Evolutionary conservation across 2,888 invertebrate species (phyloP), one percentile per base, ranked within the genome.

Genomic region (Chaetoderma sp.): DNA sequence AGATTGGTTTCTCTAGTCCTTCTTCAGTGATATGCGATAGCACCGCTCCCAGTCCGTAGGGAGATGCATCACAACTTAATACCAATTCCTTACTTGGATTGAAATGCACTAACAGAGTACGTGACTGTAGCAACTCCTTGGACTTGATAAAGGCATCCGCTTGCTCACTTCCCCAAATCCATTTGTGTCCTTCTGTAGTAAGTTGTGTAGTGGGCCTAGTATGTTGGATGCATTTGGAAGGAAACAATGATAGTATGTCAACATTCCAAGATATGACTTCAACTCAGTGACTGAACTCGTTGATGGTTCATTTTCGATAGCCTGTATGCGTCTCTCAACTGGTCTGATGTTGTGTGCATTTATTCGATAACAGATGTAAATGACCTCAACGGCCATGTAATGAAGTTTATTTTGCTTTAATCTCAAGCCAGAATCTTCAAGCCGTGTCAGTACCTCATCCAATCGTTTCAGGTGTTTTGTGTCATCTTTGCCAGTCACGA

Each of bases 1-100:
- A 74, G 33, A 87, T 85, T 5, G 87, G 85, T 65, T 79, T 63
- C 39, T 74, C 72, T 8, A 52, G 44, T 8, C 70, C 65, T 59
- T 67, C 67, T 27, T 64, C 60, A 18, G 65, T 42, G 6, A 39
- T 57, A 49, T 75, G 72, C 32, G 70, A 68, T 27, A 75, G 18
- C 8, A 86, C 83, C 2, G 84, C 79, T 16, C 81, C 83, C 36
- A 82, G 58, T 21, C 84, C 83, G 28, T 63, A 68, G 4, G 78
- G 77, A 25, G 80, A 82, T 0, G 86, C 86, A 75, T 88, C 87
- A 44, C 82, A 80, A 1, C 84, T 78, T 3, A 88, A 59, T 18
- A 73, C 65, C 4, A 86, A 42, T 25, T 73, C 75, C 21, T 72
- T 57, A n/a, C 28, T 58, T 1, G 78, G 78, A 52, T 85, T 77